phyloP scores from a whole-genome alignment of 2,888 invertebrate genomes.

The Erebia ligea region DNA sequence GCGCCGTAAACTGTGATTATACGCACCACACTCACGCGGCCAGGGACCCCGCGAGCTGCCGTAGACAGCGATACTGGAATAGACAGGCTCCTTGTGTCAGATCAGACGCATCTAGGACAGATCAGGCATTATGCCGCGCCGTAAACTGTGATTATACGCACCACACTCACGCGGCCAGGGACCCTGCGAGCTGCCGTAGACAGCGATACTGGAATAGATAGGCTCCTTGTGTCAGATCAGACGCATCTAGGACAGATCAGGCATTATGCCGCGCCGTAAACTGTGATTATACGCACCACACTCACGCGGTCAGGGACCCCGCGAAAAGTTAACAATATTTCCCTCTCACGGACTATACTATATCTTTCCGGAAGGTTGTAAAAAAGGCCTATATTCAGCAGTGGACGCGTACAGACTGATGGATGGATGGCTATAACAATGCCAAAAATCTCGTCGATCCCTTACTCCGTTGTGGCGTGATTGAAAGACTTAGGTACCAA shows the following conservation, averaged over 20 bases:
- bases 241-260: conserved; percentile 46
- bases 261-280: conserved; percentile 65
- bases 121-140: conserved; percentile 59
- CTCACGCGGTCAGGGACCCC: conserved; percentile 55
- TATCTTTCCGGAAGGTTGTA: too few relatives aligned
- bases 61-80: not conserved
- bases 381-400: too few relatives aligned
- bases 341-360: too few relatives aligned
- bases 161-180: conserved; percentile 52
- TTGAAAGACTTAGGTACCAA: too few relatives aligned
- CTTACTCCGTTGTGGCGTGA: too few relatives aligned
- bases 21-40: conserved; percentile 56
- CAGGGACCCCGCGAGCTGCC: conserved; percentile 50
- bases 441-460: too few relatives aligned
- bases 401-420: too few relatives aligned
- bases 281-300: conserved; percentile 64
- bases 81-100: conserved; percentile 39
- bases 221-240: conserved; percentile 35
- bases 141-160: conserved; percentile 68
- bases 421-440: too few relatives aligned
- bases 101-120: conserved; percentile 45
- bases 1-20: conserved; percentile 40
- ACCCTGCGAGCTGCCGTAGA: conserved; percentile 46
- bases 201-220: conserved; percentile 23
- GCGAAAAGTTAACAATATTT: too few relatives aligned